Base-by-base conservation (phyloP, 2,797 vertebrate genomes). In the Chelon auratus region DNA sequence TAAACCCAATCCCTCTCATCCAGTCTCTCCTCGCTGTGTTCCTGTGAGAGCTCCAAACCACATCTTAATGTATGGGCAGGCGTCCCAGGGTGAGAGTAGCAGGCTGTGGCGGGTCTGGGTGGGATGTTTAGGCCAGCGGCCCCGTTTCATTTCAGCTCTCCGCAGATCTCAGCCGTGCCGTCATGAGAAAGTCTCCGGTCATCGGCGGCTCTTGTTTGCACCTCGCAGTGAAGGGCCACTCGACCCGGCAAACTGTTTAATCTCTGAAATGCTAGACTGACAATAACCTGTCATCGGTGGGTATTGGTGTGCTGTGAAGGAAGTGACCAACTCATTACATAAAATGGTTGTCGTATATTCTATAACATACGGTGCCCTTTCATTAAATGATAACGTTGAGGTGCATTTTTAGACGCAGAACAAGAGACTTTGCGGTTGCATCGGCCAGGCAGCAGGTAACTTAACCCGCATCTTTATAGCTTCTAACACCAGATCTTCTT, bases 1-100 rank as follows among this genome's bases (percentile, higher is more conserved):
- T 89, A 92, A 89, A 93, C 89, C 86, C 87, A 89, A 91, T 90
- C 87, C 88, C 88, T 91, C 90, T 91, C 91, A 91, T 91, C 91
- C 80, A 85, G 87, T 84, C 85, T 87, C 85, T 84, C 85, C 80
- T 89, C 61, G 0, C 84, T 81, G 88, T 92, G 91, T 88, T 92
- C 83, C 81, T 87, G 82, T 83, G 89, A 90, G 88, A 84, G 76
- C 87, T 90, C 88, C 87, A 89, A 86, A 92, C 91, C 92, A 91
- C 91, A 92, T 93, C 90, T 93, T 89, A 93, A 92, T 86, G 90
- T 91, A 91, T 88, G 89, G 90, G 85, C 87, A 82, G 86, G 86
- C 87, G 12, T 91, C 92, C 88, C 83, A 66, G 82, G 90, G 90
- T 42, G 92, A 86, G 86, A 81, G 89, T 83, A 82, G 89, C 83